Evolutionary conservation across 2,113 vertebrate genomes (phyloP), one percentile per base, ranked within the genome.

Genomic region (Epinephelus cyanopodus): DNA sequence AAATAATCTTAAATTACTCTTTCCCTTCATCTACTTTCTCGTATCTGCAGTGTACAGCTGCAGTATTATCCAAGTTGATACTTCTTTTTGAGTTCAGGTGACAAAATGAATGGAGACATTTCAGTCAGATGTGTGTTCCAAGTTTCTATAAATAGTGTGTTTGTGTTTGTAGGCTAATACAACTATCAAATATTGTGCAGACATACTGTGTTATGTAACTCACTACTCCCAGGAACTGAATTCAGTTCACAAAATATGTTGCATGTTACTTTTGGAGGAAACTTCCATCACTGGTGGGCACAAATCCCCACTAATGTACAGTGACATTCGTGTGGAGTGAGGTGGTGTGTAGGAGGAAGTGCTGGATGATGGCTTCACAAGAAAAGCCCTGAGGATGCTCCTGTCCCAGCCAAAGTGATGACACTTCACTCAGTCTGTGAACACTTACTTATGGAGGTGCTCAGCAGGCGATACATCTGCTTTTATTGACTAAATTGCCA

Each of bases 401-500:
- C 85, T 74, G 84, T 86, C 82, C 85, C 62, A 61, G 74, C 79
- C 82, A 72, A 84, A 80, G 87, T 80, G 84, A 81, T 90, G 89
- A 91, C 84, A 90, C 86, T 83, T 88, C 71, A 65, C 66, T 76
- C 83, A 52, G 74, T 45, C 87, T 78, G 83, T 76, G 86, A 81
- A 90, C 82, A 75, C 79, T 87, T 69, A 63, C 85, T 85, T 81
- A 80, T 87, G 82, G 70, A 79, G 56, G 75, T 37, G 71, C 80
- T 79, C 87, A 70, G 86, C 79, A 52, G 60, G 75, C 23, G 56
- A 77, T 79, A 87, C 68, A 70, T 89, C 85, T 79, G 80, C 84
- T 88, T 87, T 88, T 88, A 86, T 91, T 90, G 81, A 81, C 90
- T 80, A 79, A 89, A 84, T 79, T 82, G 68, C 64, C 50, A 29